Percentiles rank a stretch among this genome's conserved stretches.
phyloP scores from a whole-genome alignment of 2,888 invertebrate species.

The Drosophila mimetica region DNA sequence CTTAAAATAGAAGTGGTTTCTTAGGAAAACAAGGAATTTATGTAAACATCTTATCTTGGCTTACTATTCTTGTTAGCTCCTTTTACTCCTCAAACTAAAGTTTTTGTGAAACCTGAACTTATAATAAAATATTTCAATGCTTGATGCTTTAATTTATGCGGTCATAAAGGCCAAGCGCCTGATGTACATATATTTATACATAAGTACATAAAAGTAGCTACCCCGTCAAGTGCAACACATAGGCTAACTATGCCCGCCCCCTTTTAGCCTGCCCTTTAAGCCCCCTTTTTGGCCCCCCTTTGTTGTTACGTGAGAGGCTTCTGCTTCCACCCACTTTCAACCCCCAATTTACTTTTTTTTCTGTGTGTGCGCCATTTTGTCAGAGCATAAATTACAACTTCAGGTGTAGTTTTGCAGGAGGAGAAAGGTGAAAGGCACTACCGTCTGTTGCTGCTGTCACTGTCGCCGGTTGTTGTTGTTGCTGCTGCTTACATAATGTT shows the following conservation, averaged over 20 bases:
- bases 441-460: constrained; percentile 63
- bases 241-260: constrained; percentile 59
- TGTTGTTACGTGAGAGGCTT: constrained; percentile 64
- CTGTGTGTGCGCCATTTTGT: constrained; percentile 65
- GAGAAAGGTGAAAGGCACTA: constrained; percentile 30
- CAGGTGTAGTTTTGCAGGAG: constrained; percentile 52
- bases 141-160: constrained; percentile 52
- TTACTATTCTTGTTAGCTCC: constrained; percentile 8
- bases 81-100: constrained; percentile 2
- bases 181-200: constrained; percentile 39
- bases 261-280: not conserved
- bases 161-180: constrained; percentile 52
- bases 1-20: not conserved
- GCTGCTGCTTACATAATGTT: constrained; percentile 75
- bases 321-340: constrained; percentile 18
- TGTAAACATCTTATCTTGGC: constrained; percentile 11
- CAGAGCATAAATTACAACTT: constrained; percentile 74
- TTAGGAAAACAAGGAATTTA: constrained; percentile 15
- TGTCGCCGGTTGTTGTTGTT: constrained; percentile 56
- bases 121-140: constrained; percentile 54
- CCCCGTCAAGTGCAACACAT: constrained; percentile 55
- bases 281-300: constrained; percentile 22
- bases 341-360: constrained; percentile 16
- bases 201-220: constrained; percentile 36
- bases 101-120: constrained; percentile 13